A percentile compares a stretch with the other conserved stretches of the same genome.
phyloP scores from a whole-genome alignment of 2,113 vertebrate species.

The Tamias sibiricus region DNA sequence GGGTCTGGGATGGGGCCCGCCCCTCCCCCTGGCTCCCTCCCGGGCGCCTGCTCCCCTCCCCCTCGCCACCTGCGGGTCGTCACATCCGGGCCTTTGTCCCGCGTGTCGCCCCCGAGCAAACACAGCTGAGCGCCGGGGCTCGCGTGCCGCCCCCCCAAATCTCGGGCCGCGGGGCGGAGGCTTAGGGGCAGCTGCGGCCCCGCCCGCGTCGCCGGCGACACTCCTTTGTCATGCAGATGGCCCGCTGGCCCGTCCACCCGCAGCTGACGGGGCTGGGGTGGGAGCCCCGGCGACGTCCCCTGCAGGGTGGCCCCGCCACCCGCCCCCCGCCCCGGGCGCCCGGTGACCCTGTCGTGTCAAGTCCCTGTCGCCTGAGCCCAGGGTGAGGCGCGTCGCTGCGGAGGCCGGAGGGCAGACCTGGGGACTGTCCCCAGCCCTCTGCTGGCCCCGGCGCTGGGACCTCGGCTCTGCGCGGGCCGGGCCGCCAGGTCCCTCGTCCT shows the following conservation, averaged over 20 bases:
- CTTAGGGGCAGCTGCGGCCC: slow-evolving; percentile 87
- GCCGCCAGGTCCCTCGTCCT: too few species aligned
- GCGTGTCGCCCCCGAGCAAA: slow-evolving; percentile 84
- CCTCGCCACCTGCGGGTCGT: slow-evolving; percentile 75
- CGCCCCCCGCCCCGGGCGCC: too few species aligned
- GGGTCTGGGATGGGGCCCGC: neutral
- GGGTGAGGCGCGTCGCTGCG: too few species aligned
- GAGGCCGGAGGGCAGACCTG: too few species aligned
- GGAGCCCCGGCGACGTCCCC: too few species aligned
- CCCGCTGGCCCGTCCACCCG: slow-evolving; percentile 81
- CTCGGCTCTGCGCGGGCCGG: too few species aligned
- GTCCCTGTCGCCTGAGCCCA: too few species aligned
- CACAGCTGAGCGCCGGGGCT: slow-evolving; percentile 89
- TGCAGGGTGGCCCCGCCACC: too few species aligned
- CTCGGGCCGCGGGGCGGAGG: slow-evolving; percentile 50
- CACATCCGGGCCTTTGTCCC: slow-evolving; percentile 72
- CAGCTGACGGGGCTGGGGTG: slow-evolving; percentile 24
- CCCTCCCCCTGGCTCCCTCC: neutral
- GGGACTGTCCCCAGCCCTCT: too few species aligned
- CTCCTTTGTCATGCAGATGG: slow-evolving; percentile 91
- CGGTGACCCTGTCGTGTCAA: too few species aligned
- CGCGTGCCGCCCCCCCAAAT: slow-evolving; percentile 86
- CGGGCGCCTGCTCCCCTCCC: neutral
- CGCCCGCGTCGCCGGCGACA: too few species aligned
- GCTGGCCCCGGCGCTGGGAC: too few species aligned